Evolutionary conservation across 2,797 vertebrate genomes (phyloP).

Genomic region (Enteromius unitaeniatus): DNA sequence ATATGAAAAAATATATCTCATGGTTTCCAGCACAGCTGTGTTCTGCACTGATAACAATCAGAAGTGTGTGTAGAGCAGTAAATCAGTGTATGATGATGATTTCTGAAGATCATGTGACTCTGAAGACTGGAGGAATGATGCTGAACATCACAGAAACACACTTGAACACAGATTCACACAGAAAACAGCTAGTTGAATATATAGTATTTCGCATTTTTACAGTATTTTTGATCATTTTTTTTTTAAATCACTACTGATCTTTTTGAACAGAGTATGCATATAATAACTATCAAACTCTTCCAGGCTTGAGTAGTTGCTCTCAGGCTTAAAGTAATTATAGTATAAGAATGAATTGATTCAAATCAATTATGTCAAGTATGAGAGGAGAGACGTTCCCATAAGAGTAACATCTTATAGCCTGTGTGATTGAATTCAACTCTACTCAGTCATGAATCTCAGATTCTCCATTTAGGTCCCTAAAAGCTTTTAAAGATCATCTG

Average conservation of each 20-base stretch:
- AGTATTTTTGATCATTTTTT: no score
- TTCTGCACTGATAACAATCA: no score
- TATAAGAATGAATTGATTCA: constrained; percentile 61
- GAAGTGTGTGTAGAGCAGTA: no score
- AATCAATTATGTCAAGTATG: constrained; percentile 51
- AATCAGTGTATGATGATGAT: no score
- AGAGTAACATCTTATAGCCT: constrained; percentile 47
- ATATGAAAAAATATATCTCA: not conserved
- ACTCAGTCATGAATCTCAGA: constrained; percentile 23
- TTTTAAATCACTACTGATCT: not conserved
- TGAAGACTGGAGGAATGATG: not conserved
- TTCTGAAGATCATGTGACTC: not conserved
- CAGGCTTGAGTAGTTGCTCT: constrained; percentile 3
- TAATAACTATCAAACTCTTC: not conserved
- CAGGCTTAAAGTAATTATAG: constrained; percentile 35
- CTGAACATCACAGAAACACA: not conserved
- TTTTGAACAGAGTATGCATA: not conserved
- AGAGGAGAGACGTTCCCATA: constrained; percentile 39
- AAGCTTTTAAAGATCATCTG: constrained; percentile 53
- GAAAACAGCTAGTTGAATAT: not conserved
- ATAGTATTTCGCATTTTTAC: not conserved
- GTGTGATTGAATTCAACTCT: constrained; percentile 43
- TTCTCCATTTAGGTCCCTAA: constrained; percentile 37
- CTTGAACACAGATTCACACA: not conserved
- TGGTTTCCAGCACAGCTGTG: not conserved